Percentiles rank a stretch among this genome's conserved stretches.
Conservation (phyloP, 2,113 vertebrate genomes). For the Leucoraja erinaceus region DNA sequence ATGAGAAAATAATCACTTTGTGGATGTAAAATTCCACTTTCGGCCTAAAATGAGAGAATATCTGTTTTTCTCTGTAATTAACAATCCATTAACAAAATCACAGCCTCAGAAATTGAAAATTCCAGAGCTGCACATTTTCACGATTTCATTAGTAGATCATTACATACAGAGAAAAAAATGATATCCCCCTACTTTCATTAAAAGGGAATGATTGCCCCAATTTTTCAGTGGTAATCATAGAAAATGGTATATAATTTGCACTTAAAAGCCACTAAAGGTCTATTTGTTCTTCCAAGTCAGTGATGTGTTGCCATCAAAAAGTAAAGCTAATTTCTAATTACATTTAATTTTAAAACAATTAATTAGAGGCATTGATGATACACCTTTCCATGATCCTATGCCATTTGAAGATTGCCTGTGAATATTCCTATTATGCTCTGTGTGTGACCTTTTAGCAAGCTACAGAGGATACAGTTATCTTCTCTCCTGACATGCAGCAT, state of each 20-base stretch:
- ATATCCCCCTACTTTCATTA: constrained; percentile 15
- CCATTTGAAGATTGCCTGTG: constrained; percentile 69
- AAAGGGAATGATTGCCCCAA: constrained; percentile 1
- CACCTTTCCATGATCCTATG: constrained; percentile 60
- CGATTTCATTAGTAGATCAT: constrained; percentile 32
- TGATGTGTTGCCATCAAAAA: constrained; percentile 18
- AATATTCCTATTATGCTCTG: constrained; percentile 80
- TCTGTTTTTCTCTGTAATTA: constrained; percentile 36
- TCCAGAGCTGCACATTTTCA: constrained; percentile 17
- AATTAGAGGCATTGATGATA: constrained; percentile 37
- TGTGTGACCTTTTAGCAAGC: constrained; percentile 93
- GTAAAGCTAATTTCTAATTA: constrained; percentile 35
- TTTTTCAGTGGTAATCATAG: constrained; percentile 10
- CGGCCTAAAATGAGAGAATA: constrained; percentile 24
- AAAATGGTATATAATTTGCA: constrained; percentile 26
- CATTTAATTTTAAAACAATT: constrained; percentile 33
- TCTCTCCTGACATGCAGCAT: constrained; percentile 82
- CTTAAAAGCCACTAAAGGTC: constrained; percentile 9
- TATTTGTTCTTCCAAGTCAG: constrained; percentile 6
- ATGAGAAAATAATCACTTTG: constrained; percentile 34
- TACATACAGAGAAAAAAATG: constrained; percentile 7
- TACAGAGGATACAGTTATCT: constrained; percentile 93
- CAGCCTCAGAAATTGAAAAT: constrained; percentile 25
- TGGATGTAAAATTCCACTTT: constrained; percentile 5
- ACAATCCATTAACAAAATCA: constrained; percentile 32